phyloP scores from a whole-genome alignment of 2,113 vertebrate genomes.

The Lampris incognitus region DNA sequence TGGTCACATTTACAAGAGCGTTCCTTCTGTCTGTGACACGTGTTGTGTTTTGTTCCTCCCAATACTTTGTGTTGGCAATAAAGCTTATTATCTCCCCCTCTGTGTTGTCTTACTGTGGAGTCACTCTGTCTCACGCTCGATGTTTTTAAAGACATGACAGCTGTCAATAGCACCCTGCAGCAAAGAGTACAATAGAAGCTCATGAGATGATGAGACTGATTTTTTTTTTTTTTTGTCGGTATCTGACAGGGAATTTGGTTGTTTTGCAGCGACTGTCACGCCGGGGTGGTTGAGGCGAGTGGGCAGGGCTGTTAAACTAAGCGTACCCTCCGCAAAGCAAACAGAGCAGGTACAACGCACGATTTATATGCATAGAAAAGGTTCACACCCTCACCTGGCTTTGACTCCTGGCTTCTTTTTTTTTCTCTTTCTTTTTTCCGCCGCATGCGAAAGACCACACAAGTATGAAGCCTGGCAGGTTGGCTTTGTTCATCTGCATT shows the following conservation, averaged over 20 bases:
- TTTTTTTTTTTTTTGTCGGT: too few relatives aligned
- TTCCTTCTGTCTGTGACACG: constrained; percentile 23
- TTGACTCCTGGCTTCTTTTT: constrained; percentile 14
- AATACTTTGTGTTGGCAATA: constrained; percentile 78
- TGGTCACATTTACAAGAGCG: constrained; percentile 9
- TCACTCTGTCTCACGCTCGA: not conserved
- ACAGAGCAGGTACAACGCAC: constrained; percentile 57
- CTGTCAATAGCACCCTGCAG: too few relatives aligned
- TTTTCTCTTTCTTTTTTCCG: too few relatives aligned
- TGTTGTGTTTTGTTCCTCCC: constrained; percentile 6
- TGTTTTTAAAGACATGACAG: not conserved
- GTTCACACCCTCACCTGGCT: constrained; percentile 41
- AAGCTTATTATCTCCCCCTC: constrained; percentile 71
- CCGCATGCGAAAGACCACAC: not conserved
- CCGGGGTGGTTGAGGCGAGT: constrained; percentile 43
- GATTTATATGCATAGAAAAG: constrained; percentile 3
- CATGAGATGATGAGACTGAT: too few relatives aligned
- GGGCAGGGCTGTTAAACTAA: not conserved
- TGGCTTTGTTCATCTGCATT: not conserved
- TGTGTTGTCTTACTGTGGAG: constrained; percentile 32
- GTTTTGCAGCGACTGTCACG: not conserved
- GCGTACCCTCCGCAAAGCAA: constrained; percentile 2
- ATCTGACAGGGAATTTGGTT: too few relatives aligned
- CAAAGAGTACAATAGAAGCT: not conserved
- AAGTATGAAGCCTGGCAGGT: not conserved